phyloP scores from a whole-genome alignment of 2,888 invertebrate genomes.

The Drosophila mettleri region DNA sequence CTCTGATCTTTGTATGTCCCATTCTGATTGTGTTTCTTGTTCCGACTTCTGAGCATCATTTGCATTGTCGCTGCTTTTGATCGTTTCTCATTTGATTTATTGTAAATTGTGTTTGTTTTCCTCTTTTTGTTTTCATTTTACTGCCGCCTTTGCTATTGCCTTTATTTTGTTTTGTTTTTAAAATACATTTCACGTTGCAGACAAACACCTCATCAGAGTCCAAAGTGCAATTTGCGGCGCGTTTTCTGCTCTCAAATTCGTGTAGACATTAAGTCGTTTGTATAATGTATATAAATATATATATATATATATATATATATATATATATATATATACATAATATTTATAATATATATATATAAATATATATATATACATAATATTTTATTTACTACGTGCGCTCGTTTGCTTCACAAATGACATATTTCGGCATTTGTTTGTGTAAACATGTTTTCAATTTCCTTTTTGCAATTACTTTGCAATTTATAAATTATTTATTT shows the following conservation, averaged over 20 bases:
- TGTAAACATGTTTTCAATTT: slow-evolving; percentile 53
- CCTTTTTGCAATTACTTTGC: slow-evolving; percentile 45
- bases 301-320: not conserved
- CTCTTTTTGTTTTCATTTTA: slow-evolving; percentile 12
- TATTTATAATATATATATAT: not conserved
- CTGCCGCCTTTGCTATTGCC: slow-evolving; percentile 27
- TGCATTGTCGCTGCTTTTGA: slow-evolving; percentile 18
- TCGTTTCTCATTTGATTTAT: slow-evolving; percentile 34
- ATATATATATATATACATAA: not conserved
- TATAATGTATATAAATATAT: not conserved
- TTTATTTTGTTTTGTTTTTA: slow-evolving; percentile 25
- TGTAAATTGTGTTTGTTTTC: slow-evolving; percentile 18
- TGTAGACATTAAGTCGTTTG: slow-evolving; percentile 2
- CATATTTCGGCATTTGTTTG: slow-evolving; percentile 3
- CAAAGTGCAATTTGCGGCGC: slow-evolving; percentile 50
- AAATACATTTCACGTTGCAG: slow-evolving; percentile 30
- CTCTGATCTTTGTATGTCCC: not conserved
- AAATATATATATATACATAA: slow-evolving; percentile 1
- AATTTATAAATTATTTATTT: slow-evolving; percentile 45
- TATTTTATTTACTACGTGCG: slow-evolving; percentile 9
- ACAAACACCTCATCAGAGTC: slow-evolving; percentile 35
- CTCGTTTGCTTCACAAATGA: not conserved
- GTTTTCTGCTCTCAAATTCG: slow-evolving; percentile 1
- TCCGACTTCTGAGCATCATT: slow-evolving; percentile 21
- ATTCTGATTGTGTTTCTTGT: slow-evolving; percentile 24